Evolutionary conservation across 1,140 invertebrate species (phyloP), one percentile per base, ranked within the genome.

Genomic region (Caenorhabditis remanei): DNA sequence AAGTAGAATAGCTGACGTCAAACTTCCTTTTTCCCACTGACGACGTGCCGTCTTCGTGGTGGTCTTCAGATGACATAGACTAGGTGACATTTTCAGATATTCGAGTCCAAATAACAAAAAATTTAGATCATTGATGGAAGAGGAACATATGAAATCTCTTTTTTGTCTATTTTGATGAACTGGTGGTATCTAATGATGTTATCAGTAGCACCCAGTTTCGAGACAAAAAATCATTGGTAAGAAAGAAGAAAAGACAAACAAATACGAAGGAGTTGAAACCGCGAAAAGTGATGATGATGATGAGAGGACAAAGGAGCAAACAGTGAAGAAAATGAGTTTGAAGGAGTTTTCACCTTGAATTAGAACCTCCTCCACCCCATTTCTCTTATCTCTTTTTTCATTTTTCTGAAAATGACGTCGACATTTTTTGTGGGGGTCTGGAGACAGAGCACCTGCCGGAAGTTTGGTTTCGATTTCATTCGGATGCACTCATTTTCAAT

Each of bases 1-100:
- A 75, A 21, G 13, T 32, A 75, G 41, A 75, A 48, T 19, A 32
- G 11, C 43, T 75, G 67, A 75, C 67, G 67, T 75, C 67, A 75
- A 48, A n/a, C 19, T 48, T 48, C 67, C 67, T 46, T 75, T 75
- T 46, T 46, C 24, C 19, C 40, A 75, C 43, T 46, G 67, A 7
- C 67, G 32, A 40, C 32, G 63, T 65, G 32, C 32, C 32, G 13
- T 75, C 67, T 75, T 46, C 67, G 14, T 41, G 63, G 40, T 75
- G 67, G 67, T 46, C 41, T 43, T 75, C 67, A 19, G 41, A 46
- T 46, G 41, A 75, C 67, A 48, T 14, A 16, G 43, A 40, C 63
- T 40, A 67, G 63, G 24, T 46, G 67, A 48, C 67, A 75, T 75
- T 75, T 75, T 75, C 67, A 75, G 67, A 75, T 75, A 19, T 75